A percentile compares a stretch with the other conserved stretches of the same genome.
Evolutionary conservation across 2,797 vertebrate species (phyloP).

Genomic region (Ammospiza maritima): DNA sequence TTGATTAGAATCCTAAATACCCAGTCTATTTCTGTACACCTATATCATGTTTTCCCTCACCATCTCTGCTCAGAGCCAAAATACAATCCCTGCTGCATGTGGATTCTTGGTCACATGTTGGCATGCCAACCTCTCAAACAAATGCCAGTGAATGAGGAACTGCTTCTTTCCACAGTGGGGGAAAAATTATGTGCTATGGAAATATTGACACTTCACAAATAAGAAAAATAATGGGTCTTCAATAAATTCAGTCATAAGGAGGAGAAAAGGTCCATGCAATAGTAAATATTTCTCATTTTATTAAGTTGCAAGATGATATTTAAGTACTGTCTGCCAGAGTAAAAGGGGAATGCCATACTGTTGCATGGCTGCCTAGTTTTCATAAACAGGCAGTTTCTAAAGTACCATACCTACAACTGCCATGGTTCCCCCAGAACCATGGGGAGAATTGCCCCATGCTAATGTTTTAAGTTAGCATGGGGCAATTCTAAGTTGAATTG

Average conservation of each 20-base stretch:
- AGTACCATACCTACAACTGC: slow-evolving; percentile 11
- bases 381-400: not conserved
- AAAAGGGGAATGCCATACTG: not conserved
- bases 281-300: not conserved
- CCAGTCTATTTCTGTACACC: not conserved
- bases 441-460: no score
- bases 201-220: not conserved
- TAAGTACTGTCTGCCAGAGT: not conserved
- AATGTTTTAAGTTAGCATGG: no score
- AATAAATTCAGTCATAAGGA: not conserved
- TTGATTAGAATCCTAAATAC: not conserved
- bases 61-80: not conserved
- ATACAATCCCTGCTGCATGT: not conserved
- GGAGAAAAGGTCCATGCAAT: not conserved
- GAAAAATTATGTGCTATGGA: not conserved
- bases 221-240: not conserved
- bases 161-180: not conserved
- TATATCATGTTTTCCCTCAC: slow-evolving; percentile 17
- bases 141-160: not conserved
- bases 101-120: not conserved
- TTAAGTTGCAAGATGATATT: not conserved
- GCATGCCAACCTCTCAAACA: not conserved
- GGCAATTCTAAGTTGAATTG: no score
- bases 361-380: not conserved
- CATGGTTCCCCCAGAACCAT: slow-evolving; percentile 7